Base-by-base conservation (phyloP, 2,888 invertebrate species). In the Parnassius glacialis region DNA sequence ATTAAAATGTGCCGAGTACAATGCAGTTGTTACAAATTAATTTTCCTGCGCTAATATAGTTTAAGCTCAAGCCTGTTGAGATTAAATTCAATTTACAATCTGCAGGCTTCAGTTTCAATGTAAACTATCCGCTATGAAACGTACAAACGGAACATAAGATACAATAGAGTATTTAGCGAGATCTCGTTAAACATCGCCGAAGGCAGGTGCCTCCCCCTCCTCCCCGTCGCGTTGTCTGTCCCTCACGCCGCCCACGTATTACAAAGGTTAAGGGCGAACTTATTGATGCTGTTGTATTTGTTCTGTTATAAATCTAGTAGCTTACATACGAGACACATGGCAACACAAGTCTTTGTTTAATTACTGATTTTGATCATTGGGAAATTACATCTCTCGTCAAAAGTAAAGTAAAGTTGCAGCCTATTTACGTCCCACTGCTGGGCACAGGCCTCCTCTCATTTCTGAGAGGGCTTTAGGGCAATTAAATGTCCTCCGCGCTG, bases 201-300 rank as follows among this genome's bases (percentile, higher is more conserved):
- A 44, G 59, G 52, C 59, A 42, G 53, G 52, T 52, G 13, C 59
- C 55, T 12, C 48, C 53, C 44, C 65, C 67, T 58, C 71, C 57
- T 61, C 56, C 53, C 67, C 52, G 43, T 51, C 61, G 20, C 52
- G 16, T 16, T 13, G n/a, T 3, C 2, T 16, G 9, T 10, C 47
- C 47, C 47, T 16, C 44, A 57, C 60, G 61, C 69, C 74, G 67
- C 79, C 80, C 74, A 81, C 81, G 72, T 74, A 68, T 69, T 74
- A 71, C 69, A 82, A 84, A 85, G 84, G 85, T 85, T 83, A 85
- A 84, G 83, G 83, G 75, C 78, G 75, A 81, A 76, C 75, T 66
- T 58, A 12, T 50, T 51, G 20, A 47, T 51, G 47, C 51, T 41
- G 9, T 56, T 55, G 51, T 54, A 62, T 20, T 52, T 44, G 44